A percentile compares a stretch with the other conserved stretches of the same genome.
phyloP scores from a whole-genome alignment of 2,113 vertebrate genomes.

The Oreotrochilus melanogaster region DNA sequence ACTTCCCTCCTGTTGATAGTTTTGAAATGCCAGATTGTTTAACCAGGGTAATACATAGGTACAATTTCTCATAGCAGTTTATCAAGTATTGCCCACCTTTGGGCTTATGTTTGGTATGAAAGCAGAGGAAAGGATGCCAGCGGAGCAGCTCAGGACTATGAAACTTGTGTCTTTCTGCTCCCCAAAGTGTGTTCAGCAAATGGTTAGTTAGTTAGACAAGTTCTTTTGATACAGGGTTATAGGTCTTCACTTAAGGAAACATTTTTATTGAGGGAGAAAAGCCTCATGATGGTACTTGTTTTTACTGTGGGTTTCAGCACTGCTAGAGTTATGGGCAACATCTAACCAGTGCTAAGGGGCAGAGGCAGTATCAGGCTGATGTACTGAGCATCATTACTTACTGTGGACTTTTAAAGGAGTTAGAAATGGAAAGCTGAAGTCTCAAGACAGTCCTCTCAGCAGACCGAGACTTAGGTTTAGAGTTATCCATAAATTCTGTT shows the following conservation, averaged over 20 bases:
- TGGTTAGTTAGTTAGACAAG: neutral
- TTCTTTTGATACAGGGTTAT: neutral
- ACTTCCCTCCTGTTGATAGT: neutral
- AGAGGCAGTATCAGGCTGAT: slow-evolving; percentile 42
- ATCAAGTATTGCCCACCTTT: rapidly evolving
- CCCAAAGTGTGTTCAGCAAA: neutral
- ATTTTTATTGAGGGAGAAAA: slow-evolving; percentile 33
- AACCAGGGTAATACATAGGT: neutral
- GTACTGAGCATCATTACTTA: slow-evolving; percentile 59
- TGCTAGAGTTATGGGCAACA: slow-evolving; percentile 33
- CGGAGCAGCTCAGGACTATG: neutral
- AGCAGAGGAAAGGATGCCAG: neutral
- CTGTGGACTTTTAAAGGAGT: slow-evolving; percentile 43
- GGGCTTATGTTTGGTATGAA: neutral
- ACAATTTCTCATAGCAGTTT: neutral
- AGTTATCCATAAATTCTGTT: slow-evolving; percentile 27
- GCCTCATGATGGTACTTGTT: neutral
- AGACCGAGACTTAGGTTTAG: slow-evolving; percentile 22
- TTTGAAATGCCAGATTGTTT: neutral
- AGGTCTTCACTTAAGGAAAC: neutral
- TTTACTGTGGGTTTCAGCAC: slow-evolving; percentile 19
- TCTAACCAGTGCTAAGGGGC: slow-evolving; percentile 24
- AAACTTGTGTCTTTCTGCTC: neutral
- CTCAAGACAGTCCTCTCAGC: slow-evolving; percentile 36
- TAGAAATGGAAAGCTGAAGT: slow-evolving; percentile 47